Evolutionary conservation across 2,797 vertebrate genomes (phyloP).

Genomic region (Arvicola amphibius): DNA sequence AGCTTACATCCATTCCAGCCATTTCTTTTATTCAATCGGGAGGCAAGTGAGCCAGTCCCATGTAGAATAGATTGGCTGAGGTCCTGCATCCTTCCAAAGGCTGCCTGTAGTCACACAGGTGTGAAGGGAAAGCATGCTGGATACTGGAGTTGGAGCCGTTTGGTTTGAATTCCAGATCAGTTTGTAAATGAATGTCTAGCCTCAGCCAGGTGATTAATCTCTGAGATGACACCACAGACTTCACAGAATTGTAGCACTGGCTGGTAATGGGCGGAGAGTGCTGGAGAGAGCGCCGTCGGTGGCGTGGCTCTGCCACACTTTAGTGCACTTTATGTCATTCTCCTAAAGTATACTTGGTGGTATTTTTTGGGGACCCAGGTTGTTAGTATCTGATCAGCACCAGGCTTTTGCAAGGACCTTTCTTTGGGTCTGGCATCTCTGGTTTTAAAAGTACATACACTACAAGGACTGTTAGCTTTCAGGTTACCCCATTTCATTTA

Average conservation of each 20-base stretch:
- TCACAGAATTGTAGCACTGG: neutral
- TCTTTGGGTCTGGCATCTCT: neutral
- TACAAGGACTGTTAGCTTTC: neutral
- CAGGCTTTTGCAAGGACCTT: neutral
- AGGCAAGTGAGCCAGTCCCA: neutral
- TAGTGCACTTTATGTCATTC: neutral
- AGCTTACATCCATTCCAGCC: neutral
- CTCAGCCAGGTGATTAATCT: neutral
- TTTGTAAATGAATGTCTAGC: neutral
- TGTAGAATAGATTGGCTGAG: neutral
- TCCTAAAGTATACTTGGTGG: neutral
- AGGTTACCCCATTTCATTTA: neutral
- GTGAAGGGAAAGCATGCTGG: neutral
- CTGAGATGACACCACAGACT: neutral
- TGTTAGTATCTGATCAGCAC: neutral
- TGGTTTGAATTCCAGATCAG: neutral
- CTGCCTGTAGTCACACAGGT: neutral
- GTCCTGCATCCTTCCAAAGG: neutral
- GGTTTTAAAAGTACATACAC: neutral
- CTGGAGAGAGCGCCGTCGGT: neutral
- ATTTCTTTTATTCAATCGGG: neutral
- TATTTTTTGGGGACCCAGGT: neutral
- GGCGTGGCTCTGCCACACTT: fast-evolving
- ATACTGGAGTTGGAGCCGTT: neutral
- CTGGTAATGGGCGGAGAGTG: neutral